Evolutionary conservation across 1,140 invertebrate genomes (phyloP).

Genomic region (Homarus americanus): DNA sequence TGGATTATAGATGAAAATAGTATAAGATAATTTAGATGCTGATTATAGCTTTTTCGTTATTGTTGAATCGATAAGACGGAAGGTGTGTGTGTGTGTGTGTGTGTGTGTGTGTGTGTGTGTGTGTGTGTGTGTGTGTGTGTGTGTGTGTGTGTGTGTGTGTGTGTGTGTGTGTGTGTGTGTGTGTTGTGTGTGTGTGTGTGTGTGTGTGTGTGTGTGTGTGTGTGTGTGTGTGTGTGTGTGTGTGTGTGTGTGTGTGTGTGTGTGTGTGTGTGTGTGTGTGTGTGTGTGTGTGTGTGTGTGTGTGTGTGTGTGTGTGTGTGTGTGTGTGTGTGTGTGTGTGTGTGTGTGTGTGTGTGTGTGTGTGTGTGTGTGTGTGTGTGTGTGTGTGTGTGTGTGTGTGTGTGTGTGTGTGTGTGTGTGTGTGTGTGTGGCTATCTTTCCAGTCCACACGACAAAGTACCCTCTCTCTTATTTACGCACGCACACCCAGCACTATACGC

Average conservation of each 20-base stretch:
- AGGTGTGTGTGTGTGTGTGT: conserved; percentile 21
- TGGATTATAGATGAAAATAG: too few species aligned
- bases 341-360: conserved; percentile 28
- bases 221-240: background rate
- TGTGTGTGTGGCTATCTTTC: too few species aligned
- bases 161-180: conserved; percentile 27
- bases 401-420: too few species aligned
- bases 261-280: background rate
- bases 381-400: too few species aligned
- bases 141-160: conserved; percentile 21
- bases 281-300: conserved; percentile 15
- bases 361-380: conserved; percentile 35
- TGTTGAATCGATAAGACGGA: too few species aligned
- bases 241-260: background rate
- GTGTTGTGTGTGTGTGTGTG: background rate
- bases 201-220: background rate
- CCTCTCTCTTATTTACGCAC: too few species aligned
- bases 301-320: background rate
- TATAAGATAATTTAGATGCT: too few species aligned
- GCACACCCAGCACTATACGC: too few species aligned
- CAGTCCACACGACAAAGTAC: too few species aligned
- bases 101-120: conserved; percentile 34
- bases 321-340: conserved; percentile 28
- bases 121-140: conserved; percentile 25
- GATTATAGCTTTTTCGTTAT: too few species aligned